A percentile compares a stretch with the other conserved stretches of the same genome.
Conservation (phyloP, 2,113 vertebrate species). For the Brienomyrus brachyistius region DNA sequence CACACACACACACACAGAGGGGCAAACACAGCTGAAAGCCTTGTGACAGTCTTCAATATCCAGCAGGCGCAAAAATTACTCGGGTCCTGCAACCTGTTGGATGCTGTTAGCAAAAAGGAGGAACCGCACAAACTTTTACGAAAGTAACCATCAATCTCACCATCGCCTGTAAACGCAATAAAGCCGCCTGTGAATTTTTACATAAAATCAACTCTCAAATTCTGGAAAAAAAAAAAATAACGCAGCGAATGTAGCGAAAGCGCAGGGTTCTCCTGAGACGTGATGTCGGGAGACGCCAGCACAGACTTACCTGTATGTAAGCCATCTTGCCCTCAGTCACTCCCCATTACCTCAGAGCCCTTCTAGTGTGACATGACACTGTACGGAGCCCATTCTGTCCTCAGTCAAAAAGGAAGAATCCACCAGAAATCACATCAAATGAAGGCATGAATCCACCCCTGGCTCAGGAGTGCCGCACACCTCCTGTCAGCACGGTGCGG, state of each 20-base stretch:
- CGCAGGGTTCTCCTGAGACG: not conserved
- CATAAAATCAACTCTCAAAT: not conserved
- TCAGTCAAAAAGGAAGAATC: not conserved
- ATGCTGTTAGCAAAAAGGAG: not conserved
- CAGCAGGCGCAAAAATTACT: not conserved
- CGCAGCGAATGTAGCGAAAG: not conserved
- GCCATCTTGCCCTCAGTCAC: constrained; percentile 23
- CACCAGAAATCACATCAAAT: not conserved
- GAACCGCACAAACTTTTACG: not conserved
- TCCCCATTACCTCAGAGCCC: constrained; percentile 6
- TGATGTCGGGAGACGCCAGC: not conserved
- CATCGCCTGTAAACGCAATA: not conserved
- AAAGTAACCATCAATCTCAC: not conserved
- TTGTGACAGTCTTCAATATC: not conserved
- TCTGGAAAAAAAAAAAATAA: not conserved
- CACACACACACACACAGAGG: not conserved
- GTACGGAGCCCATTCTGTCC: not conserved
- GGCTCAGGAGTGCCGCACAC: not conserved
- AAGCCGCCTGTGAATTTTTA: not conserved
- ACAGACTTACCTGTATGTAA: constrained; percentile 27
- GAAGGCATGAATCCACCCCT: constrained; percentile 3
- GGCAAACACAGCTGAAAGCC: not conserved
- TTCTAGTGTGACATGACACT: constrained; percentile 11
- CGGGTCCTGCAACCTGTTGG: constrained; percentile 22
- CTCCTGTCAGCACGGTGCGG: not conserved